These are phyloP conservation scores for Pygoscelis adeliae DNA, from an alignment of 2,113 vertebrate species.

Conservation along the genomic window DNA sequence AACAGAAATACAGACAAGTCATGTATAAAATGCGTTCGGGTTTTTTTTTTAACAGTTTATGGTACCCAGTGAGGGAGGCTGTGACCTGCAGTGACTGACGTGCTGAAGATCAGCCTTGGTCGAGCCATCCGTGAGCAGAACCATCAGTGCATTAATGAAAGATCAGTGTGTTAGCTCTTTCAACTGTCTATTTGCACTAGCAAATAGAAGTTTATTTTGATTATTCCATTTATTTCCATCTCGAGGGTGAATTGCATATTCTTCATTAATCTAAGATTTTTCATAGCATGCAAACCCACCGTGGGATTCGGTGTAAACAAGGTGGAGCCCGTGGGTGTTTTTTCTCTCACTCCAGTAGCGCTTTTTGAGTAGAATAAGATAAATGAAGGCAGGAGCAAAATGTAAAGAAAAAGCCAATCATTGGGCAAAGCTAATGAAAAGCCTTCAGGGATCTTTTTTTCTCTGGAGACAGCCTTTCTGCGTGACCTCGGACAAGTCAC, in stretches of 20 bases:
- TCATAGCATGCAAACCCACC: fast-evolving
- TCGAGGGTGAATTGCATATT: fast-evolving
- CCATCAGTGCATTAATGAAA: not conserved
- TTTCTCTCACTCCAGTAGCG: not conserved
- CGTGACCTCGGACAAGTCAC: fast-evolving
- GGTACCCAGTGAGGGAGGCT: not conserved
- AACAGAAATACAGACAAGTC: not conserved
- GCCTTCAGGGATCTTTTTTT: not conserved
- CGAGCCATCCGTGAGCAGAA: not conserved
- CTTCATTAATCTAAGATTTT: not conserved
- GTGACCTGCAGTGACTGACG: not conserved
- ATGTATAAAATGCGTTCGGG: not conserved
- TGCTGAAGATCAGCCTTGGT: not conserved
- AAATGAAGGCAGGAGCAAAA: not conserved
- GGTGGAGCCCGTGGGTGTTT: not conserved
- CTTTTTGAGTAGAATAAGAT: not conserved
- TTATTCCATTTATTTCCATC: not conserved
- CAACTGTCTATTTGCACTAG: not conserved
- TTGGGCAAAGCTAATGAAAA: not conserved
- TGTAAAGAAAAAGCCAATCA: not conserved
- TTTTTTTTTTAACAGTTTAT: not conserved
- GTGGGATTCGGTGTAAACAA: not conserved
- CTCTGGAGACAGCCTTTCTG: not conserved
- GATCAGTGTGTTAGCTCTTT: fast-evolving
- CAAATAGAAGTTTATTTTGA: not conserved